Evolutionary conservation across 2,888 invertebrate genomes (phyloP).

Genomic region (Melanargia galathea): DNA sequence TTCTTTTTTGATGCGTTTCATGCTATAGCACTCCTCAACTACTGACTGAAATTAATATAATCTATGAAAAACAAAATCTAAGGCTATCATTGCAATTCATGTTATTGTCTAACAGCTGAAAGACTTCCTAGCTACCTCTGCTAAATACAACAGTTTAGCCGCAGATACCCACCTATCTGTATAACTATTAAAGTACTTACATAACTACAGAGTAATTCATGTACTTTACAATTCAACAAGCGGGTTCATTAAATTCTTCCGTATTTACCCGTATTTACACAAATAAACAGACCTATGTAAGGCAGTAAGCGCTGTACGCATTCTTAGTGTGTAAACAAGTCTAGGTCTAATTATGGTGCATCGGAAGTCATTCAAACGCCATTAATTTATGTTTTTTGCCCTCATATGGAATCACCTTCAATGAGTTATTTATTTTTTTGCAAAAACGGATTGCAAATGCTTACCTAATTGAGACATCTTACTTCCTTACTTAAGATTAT

Average conservation of each 20-base stretch:
- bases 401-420: not conserved
- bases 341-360: constrained; percentile 26
- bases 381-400: constrained; percentile 16
- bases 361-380: constrained; percentile 21
- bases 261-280: constrained; percentile 16
- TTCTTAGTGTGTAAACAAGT: constrained; percentile 11
- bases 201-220: not conserved
- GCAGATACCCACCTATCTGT: too few species aligned
- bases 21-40: too few species aligned
- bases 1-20: too few species aligned
- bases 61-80: too few species aligned
- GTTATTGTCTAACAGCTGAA: too few species aligned
- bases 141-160: not conserved
- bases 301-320: constrained; percentile 23
- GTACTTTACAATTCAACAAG: constrained; percentile 26
- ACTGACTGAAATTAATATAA: too few species aligned
- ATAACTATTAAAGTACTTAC: not conserved
- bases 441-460: not conserved
- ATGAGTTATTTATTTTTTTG: not conserved
- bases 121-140: not conserved
- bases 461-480: not conserved
- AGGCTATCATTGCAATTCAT: too few species aligned
- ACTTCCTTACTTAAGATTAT: not conserved
- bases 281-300: constrained; percentile 31
- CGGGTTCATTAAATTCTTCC: constrained; percentile 28